A percentile compares a stretch with the other conserved stretches of the same genome.
phyloP scores from a whole-genome alignment of 2,888 invertebrate genomes.

The Standfussiana lucernea region DNA sequence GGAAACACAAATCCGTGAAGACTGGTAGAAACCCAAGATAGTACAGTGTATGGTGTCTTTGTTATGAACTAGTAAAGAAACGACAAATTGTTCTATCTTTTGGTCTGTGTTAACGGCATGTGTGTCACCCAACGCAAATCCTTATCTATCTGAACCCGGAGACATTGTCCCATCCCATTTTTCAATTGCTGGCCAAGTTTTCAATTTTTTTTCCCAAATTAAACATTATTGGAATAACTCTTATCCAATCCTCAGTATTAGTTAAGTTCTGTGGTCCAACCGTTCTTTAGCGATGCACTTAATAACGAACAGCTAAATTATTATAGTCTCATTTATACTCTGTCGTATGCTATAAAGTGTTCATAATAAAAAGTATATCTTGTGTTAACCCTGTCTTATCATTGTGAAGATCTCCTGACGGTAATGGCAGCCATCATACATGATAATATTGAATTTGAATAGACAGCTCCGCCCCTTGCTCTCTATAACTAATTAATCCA shows the following conservation, averaged over 20 bases:
- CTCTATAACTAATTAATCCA: constrained; percentile 36
- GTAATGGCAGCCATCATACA: not conserved
- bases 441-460: constrained; percentile 34
- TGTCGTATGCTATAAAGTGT: not conserved
- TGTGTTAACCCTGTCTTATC: not conserved
- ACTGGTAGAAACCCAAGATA: not conserved
- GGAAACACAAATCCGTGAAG: not conserved
- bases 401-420: not conserved
- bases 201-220: not conserved
- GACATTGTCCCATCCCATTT: not conserved
- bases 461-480: not conserved
- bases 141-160: not conserved
- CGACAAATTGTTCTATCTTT: not conserved
- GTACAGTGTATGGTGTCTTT: too few species aligned
- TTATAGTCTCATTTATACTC: not conserved
- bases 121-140: not conserved
- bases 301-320: not conserved
- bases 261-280: not conserved
- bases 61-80: not conserved
- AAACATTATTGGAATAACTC: not conserved
- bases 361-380: not conserved
- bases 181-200: not conserved
- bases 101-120: not conserved
- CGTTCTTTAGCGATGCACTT: not conserved
- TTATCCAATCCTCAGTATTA: not conserved